Evolutionary conservation across 1,140 invertebrate species (phyloP), one percentile per base, ranked within the genome.

Genomic region (Acyrthosiphon pisum): DNA sequence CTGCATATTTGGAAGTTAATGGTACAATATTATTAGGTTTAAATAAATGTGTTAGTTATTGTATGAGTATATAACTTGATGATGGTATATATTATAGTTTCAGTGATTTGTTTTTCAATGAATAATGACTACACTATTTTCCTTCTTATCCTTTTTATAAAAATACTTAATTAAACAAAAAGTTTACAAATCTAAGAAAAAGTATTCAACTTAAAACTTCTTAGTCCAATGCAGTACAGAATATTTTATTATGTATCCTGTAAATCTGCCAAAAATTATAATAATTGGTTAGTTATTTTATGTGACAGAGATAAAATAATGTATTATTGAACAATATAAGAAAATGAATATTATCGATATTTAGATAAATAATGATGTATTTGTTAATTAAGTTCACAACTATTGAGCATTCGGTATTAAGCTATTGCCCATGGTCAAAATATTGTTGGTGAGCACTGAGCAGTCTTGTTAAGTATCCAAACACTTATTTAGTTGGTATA

Each of bases 1-100:
- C 96, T 26, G 96, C 97, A 37, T 95, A 96, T 94, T 96, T 97
- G 94, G 96, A 96, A 94, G 97, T 97, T 94, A 97, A 97, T 95
- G 97, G 97, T 98, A 93, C 44, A 83, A 81, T 30, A 50, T 44
- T 84, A 44, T 84, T 48, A 81, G 37, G 60, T 91, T 91, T 76
- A 46, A 35, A n/a, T 76, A 44, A 44, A n/a, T 11, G 26, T 50
- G 83, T 48, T 14, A 44, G 22, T 92, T 92, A 37, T 83, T 22
- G 30, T 83, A 56, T 50, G 30, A 50, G 68, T 60, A 81, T 23
- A 46, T 35, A 83, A 22, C n/a, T 91, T 81, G n/a, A 88, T 48
- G 86, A 50, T n/a, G 46, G n/a, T 53, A 22, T 60, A 20, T 37
- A 9, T 41, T 90, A 37, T 91, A 11, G n/a, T 83, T 48, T 81